Evolutionary conservation across 2,888 invertebrate species (phyloP).

Genomic region (Myopa testacea): DNA sequence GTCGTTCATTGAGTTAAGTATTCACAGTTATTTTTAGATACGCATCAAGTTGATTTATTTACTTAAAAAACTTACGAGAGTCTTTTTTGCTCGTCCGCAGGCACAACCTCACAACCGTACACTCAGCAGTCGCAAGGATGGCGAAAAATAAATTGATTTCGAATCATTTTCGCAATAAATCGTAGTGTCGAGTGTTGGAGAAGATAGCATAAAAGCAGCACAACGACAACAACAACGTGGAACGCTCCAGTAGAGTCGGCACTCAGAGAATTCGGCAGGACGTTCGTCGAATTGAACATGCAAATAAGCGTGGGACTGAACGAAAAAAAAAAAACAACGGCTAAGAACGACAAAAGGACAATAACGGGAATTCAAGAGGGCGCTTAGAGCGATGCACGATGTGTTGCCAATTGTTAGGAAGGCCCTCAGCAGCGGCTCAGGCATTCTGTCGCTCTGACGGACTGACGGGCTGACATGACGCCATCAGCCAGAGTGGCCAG

Average conservation of each 20-base stretch:
- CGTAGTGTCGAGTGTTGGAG: slow-evolving; percentile 39
- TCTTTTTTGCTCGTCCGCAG: background rate
- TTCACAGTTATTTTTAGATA: slow-evolving; percentile 50
- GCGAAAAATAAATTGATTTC: slow-evolving; percentile 63
- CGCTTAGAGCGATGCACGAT: slow-evolving; percentile 33
- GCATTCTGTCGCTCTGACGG: background rate
- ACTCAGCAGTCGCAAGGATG: background rate
- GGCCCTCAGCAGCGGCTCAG: background rate
- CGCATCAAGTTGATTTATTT: slow-evolving; percentile 61
- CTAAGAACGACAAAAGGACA: slow-evolving; percentile 36
- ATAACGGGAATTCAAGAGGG: slow-evolving; percentile 44
- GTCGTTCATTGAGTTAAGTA: slow-evolving; percentile 44
- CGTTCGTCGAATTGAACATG: slow-evolving; percentile 14
- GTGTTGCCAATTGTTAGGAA: background rate
- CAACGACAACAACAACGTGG: slow-evolving; percentile 1
- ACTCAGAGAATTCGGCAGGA: background rate
- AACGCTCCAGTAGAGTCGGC: background rate
- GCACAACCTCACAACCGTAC: background rate
- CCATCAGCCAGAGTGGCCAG: slow-evolving; percentile 8
- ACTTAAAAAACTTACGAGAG: slow-evolving; percentile 5
- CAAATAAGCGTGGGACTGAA: slow-evolving; percentile 34
- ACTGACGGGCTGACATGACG: background rate
- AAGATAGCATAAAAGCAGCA: background rate
- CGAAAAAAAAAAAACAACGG: slow-evolving; percentile 4
- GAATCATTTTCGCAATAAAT: slow-evolving; percentile 60